Evolutionary conservation across 1,140 invertebrate genomes (phyloP).

Genomic region (Acromyrmex echinatior): DNA sequence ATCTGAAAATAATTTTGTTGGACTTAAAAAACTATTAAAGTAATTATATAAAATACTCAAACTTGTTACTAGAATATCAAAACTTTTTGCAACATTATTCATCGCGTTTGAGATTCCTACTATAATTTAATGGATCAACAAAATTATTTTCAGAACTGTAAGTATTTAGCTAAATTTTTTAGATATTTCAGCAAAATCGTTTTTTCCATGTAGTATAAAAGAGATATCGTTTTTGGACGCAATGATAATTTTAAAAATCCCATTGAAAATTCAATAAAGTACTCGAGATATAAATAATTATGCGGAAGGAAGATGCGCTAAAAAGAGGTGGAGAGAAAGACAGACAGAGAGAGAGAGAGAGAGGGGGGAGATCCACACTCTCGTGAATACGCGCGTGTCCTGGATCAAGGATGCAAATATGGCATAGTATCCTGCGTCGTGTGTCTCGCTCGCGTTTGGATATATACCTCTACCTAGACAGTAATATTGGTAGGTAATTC

Average conservation of each 20-base stretch:
- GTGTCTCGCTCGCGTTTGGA: constrained; percentile 74
- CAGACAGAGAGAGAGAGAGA: not conserved
- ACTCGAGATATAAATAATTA: constrained; percentile 6
- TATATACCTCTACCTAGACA: constrained; percentile 80
- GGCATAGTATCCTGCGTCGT: constrained; percentile 78
- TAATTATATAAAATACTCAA: too few relatives aligned
- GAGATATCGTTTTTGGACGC: not conserved
- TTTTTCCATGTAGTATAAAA: too few relatives aligned
- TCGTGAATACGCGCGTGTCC: constrained; percentile 78
- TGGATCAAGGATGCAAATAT: constrained; percentile 83
- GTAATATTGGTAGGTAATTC: constrained; percentile 85
- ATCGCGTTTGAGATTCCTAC: too few relatives aligned
- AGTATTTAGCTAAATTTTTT: too few relatives aligned
- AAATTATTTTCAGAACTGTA: too few relatives aligned
- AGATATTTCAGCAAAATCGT: too few relatives aligned
- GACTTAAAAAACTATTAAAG: too few relatives aligned
- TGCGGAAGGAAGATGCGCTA: not conserved
- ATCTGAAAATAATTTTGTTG: too few relatives aligned
- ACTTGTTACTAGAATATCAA: too few relatives aligned
- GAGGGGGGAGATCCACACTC: constrained; percentile 41
- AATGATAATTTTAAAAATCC: constrained; percentile 13
- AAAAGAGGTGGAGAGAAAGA: not conserved
- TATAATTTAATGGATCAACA: too few relatives aligned
- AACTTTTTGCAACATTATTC: too few relatives aligned
- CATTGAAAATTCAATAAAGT: constrained; percentile 4